Evolutionary conservation across 2,797 vertebrate genomes (phyloP), one percentile per base, ranked within the genome.

Genomic region (Mallotus villosus): DNA sequence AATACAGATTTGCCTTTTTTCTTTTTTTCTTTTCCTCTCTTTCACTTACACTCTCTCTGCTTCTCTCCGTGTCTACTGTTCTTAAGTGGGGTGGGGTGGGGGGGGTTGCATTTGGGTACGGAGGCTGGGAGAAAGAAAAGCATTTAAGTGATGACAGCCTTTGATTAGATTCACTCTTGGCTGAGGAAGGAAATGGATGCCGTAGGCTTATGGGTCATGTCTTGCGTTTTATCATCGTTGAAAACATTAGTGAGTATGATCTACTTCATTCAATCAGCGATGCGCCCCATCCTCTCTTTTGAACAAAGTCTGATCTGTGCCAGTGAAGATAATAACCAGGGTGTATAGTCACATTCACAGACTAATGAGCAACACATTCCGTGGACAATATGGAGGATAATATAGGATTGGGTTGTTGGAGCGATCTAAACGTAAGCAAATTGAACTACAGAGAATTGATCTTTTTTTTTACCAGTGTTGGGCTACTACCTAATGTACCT

Each of bases 81-180:
- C 14, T 37, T 67, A n/a, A 46, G 11, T 14, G 22, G 14, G 16
- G 14, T 49, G 21, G 65, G 16, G 34, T 84, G 86, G 85, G 87
- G 85, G 86, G 85, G 87, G 87, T 89, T 85, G 87, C 89, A 83
- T 80, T 85, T 87, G 83, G 83, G 82, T 41, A 78, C 77, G 76
- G 82, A 88, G 75, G 86, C 81, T 77, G 83, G 78, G 5, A 57
- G 84, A 73, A 77, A 84, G 83, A 41, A 12, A 41, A 78, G 82
- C 82, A 83, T 89, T 91, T 90, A 84, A 84, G 84, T 89, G 85
- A 88, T 88, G 89, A 88, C 86, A 85, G 86, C 81, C 78, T 85
- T 83, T 82, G 75, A 81, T 68, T 82, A 80, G 83, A 86, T 86
- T 84, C 80, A 82, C 77, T 87, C 71, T 70, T 82, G 88, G 84